Evolutionary conservation across 2,888 invertebrate species (phyloP).

Genomic region (Tenthredo amoena): DNA sequence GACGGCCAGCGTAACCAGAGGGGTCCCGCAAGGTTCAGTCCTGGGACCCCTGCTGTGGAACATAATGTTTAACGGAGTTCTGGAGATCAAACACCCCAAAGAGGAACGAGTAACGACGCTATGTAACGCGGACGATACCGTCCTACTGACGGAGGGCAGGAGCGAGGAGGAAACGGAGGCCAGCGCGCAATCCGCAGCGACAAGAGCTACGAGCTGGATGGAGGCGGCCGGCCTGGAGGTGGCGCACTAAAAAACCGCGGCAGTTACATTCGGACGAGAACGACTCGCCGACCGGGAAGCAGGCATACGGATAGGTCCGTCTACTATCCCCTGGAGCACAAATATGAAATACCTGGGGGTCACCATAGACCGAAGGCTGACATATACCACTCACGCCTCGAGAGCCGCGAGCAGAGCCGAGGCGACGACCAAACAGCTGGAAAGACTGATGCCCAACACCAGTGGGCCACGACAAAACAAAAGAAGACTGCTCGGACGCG

Average conservation of each 20-base stretch:
- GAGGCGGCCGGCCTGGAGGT: background rate
- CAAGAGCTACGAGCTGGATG: background rate
- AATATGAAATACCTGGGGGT: background rate
- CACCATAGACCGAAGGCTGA: background rate
- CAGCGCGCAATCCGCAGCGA: background rate
- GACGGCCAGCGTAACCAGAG: background rate
- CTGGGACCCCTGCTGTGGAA: constrained; percentile 43
- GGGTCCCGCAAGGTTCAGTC: constrained; percentile 10
- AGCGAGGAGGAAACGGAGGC: background rate
- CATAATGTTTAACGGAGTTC: constrained; percentile 29
- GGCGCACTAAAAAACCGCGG: background rate
- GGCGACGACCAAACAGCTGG: background rate
- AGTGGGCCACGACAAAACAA: background rate
- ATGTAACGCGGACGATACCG: constrained; percentile 32
- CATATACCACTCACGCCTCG: background rate
- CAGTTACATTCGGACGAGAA: no score
- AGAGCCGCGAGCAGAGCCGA: background rate
- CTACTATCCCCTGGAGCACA: background rate
- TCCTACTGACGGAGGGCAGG: background rate
- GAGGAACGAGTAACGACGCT: background rate
- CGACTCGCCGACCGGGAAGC: no score
- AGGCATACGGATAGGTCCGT: background rate
- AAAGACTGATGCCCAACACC: background rate
- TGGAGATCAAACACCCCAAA: background rate
- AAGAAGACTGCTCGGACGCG: background rate